phyloP scores from a whole-genome alignment of 2,113 vertebrate species.

The Microcebus griseorufus region DNA sequence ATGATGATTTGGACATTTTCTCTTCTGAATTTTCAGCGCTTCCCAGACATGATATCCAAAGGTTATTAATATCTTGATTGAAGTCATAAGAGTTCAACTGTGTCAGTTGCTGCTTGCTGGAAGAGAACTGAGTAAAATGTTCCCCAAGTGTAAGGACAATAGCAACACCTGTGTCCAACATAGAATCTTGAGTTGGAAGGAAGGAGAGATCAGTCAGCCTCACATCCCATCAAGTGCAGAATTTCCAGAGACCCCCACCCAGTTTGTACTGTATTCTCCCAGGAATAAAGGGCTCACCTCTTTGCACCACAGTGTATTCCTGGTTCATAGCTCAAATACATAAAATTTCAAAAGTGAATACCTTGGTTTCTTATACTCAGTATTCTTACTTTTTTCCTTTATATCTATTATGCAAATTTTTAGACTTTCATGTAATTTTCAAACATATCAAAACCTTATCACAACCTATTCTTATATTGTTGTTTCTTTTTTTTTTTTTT shows the following conservation, averaged over 20 bases:
- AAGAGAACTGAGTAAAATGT: background rate
- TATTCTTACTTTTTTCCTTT: background rate
- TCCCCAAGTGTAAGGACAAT: background rate
- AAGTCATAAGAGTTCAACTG: background rate
- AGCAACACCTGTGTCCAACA: background rate
- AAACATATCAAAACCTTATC: background rate
- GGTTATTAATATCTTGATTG: background rate
- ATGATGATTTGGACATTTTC: constrained; percentile 61
- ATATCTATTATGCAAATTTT: background rate
- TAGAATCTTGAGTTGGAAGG: background rate
- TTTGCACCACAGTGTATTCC: background rate
- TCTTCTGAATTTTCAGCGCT: background rate
- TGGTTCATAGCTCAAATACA: background rate
- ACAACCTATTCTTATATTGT: background rate
- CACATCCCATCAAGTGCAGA: background rate
- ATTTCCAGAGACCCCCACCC: background rate
- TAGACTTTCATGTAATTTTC: background rate
- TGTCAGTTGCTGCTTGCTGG: background rate
- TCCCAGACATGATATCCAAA: background rate
- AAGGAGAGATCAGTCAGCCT: background rate
- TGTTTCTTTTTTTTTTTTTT: background rate
- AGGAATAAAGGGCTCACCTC: background rate
- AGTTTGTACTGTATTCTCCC: background rate
- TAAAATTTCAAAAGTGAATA: too few relatives aligned
- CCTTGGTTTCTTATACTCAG: background rate